Conservation (phyloP, 2,113 vertebrate species). For the Platichthys flesus region DNA sequence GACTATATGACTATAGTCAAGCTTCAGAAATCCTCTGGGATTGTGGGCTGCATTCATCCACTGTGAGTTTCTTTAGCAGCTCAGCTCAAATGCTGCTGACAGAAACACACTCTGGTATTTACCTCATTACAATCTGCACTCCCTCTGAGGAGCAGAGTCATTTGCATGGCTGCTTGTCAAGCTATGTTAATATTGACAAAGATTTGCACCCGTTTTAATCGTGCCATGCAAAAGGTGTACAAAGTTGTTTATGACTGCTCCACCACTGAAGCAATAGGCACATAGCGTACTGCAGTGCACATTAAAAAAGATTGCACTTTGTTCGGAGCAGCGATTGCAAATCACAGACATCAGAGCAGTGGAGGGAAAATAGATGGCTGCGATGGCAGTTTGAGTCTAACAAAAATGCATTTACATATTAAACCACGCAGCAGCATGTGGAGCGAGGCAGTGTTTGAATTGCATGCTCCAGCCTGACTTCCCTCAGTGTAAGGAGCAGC, state of each 20-base stretch:
- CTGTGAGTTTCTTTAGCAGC: slow-evolving; percentile 50
- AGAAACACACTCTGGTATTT: slow-evolving; percentile 49
- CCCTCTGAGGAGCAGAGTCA: slow-evolving; percentile 49
- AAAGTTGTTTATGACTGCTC: slow-evolving; percentile 65
- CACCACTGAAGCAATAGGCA: slow-evolving; percentile 26
- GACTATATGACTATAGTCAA: too few species aligned
- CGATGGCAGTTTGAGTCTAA: slow-evolving; percentile 40
- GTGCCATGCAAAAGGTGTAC: slow-evolving; percentile 52
- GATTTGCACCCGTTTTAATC: slow-evolving; percentile 68
- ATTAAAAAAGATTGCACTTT: slow-evolving; percentile 67
- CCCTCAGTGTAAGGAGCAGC: slow-evolving; percentile 34
- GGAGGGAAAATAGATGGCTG: slow-evolving; percentile 43
- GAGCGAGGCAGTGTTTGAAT: slow-evolving; percentile 41
- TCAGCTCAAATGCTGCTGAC: slow-evolving; percentile 37
- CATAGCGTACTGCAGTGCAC: slow-evolving; percentile 42
- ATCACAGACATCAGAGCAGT: slow-evolving; percentile 56
- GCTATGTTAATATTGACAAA: slow-evolving; percentile 72
- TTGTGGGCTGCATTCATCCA: slow-evolving; percentile 37
- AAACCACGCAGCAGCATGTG: slow-evolving; percentile 38
- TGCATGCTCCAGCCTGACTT: slow-evolving; percentile 41
- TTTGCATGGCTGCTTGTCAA: slow-evolving; percentile 62
- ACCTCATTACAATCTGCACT: slow-evolving; percentile 47
- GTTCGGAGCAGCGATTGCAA: slow-evolving; percentile 59
- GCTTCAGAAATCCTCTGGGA: slow-evolving; percentile 22
- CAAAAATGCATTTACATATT: slow-evolving; percentile 60